Percentiles rank a stretch among this genome's conserved stretches.
phyloP scores from a whole-genome alignment of 2,113 vertebrate species.

The Takifugu flavidus region DNA sequence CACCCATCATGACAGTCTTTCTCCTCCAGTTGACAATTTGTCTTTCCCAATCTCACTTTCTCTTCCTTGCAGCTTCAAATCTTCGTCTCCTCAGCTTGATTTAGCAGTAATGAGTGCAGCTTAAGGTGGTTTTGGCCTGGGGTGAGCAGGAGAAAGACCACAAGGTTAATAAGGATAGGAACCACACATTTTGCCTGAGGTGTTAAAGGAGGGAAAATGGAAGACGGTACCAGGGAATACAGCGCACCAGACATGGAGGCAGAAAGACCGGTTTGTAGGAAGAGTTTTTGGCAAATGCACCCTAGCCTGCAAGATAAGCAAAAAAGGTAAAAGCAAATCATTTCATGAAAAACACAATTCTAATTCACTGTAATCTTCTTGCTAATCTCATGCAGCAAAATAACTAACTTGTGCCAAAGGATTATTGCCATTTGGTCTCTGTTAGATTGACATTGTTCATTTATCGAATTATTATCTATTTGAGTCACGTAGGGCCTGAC shows the following conservation, averaged over 20 bases:
- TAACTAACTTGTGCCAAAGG: too few relatives aligned
- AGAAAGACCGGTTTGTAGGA: background rate
- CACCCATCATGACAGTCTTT: conserved; percentile 30
- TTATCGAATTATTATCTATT: too few relatives aligned
- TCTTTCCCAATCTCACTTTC: conserved; percentile 17
- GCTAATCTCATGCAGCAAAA: too few relatives aligned
- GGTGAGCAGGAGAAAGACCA: conserved; percentile 56
- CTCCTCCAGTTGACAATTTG: conserved; percentile 19
- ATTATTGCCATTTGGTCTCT: too few relatives aligned
- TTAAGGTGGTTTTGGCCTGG: conserved; percentile 52
- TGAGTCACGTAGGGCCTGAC: too few relatives aligned
- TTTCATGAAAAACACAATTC: too few relatives aligned
- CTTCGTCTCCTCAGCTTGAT: conserved; percentile 44
- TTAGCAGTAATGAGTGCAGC: conserved; percentile 61
- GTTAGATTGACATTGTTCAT: too few relatives aligned
- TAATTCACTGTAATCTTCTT: too few relatives aligned
- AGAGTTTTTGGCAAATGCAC: too few relatives aligned
- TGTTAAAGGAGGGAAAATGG: conserved; percentile 42
- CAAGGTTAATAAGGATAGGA: conserved; percentile 72
- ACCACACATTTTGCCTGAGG: conserved; percentile 67
- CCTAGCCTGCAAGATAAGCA: too few relatives aligned
- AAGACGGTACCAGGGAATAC: conserved; percentile 23
- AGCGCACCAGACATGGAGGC: conserved; percentile 12
- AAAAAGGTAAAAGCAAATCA: too few relatives aligned
- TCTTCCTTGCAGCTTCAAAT: conserved; percentile 20